Base-by-base conservation (phyloP, 2,113 vertebrate genomes). In the Pycnonotus jocosus region DNA sequence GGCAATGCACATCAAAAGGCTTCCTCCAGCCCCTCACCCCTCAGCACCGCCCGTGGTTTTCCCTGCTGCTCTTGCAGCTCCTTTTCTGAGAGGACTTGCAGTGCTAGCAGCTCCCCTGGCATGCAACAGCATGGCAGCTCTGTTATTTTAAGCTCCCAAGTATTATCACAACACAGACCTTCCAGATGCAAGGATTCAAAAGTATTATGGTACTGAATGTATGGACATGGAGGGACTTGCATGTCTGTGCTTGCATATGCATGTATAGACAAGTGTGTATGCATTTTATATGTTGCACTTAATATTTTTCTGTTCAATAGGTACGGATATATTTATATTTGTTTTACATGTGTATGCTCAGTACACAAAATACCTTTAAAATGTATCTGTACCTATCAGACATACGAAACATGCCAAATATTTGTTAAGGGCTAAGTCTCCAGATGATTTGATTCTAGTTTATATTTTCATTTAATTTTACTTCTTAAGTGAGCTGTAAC, bases 391-490 rank as follows among this genome's bases (percentile, higher is more conserved):
- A 48, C 3, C 42, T 79, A 33, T 50, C 23, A 72, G 47, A 64
- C 31, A 8, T 33, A 76, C 6, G 40, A 91, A 76, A 65, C 42
- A 31, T 28, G n/a, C 35, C 53, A 80, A 30, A 19, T 44, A 57
- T 62, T 83, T 85, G 16, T 76, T 65, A 61, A 77, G 21, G 45
- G 11, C 42, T 77, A 40, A 58, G 27, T 28, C 54, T 83, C 85
- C 58, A 66, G 33, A 57, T 61, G 1, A 61, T 58, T 90, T 65
- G 9, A 57, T 82, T 87, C 35, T 61, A 83, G 66, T 66, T 93
- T 66, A 47, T 51, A 77, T 82, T 88, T 95, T 82, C 12, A 70
- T 90, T 96, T 80, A 23, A 58, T 77, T 93, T 87, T 54, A 40
- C 10, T 82, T 70, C 58, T 87, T 90, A 58, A 58, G 38, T 80